Base-by-base conservation (phyloP, 2,113 vertebrate genomes). In the Antigone vipio region DNA sequence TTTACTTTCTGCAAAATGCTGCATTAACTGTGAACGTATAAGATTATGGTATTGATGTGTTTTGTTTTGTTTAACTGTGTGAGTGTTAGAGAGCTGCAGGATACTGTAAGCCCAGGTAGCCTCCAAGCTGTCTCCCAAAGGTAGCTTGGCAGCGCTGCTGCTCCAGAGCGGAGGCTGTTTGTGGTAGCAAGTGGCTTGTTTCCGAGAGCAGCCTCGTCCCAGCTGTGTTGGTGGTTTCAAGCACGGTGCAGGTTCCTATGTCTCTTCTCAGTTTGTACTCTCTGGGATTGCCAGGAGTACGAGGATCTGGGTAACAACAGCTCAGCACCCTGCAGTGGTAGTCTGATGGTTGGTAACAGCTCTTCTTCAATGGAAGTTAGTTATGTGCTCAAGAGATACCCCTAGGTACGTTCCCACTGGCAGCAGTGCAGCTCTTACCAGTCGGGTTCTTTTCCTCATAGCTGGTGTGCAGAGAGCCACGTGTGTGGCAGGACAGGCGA, bases 361-460 rank as follows among this genome's bases (percentile, higher is more conserved):
- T 80, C 20, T 38, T 34, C 50, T 34, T 35, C 53, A 14, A 0
- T 4, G 18, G 32, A 23, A 20, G 68, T 21, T 67, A 16, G 53
- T 47, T 68, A 34, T 2, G 24, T 23, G 35, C 60, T 55, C 56
- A 49, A 24, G 75, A 38, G n/a, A 0, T 15, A 16, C 11, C 11
- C 15, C 2, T 1, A 1, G 59, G 14, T 18, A 18, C 0, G 0
- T 22, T 38, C 40, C 69, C 34, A 7, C 16, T 4, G 35, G 15
- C 26, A 79, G 35, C 56, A 49, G 23, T 2, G 16, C 6, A 3
- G 27, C 8, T 76, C 73, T 47, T 50, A 45, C 14, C 16, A 3
- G 16, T 7, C 0, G 0, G 26, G 15, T 38, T 64, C 56, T 23
- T 73, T 11, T 35, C 26, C 24, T 0, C 0, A 0, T 6, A 27